These are phyloP conservation scores for Hemiprocne comata DNA, from an alignment of 2,113 vertebrate genomes.

Conservation along the genomic window DNA sequence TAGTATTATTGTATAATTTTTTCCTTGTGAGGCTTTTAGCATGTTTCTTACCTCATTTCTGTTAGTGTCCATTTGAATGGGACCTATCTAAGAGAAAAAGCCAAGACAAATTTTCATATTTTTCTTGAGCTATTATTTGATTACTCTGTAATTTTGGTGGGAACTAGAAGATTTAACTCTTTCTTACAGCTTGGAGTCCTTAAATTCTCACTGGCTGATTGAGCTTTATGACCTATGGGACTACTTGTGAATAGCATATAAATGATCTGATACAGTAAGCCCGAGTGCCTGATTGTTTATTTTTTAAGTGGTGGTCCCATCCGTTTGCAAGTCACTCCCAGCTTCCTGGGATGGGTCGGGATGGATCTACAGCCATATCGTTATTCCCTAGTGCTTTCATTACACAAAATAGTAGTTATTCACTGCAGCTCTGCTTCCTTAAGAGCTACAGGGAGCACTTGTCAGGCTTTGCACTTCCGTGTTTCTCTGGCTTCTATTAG, in stretches of 20 bases:
- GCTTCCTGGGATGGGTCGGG: not conserved
- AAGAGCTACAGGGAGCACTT: not conserved
- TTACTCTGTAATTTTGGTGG: not conserved
- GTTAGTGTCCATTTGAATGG: not conserved
- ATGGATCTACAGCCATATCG: not conserved
- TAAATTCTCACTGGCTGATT: not conserved
- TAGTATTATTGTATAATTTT: not conserved
- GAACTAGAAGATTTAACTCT: not conserved
- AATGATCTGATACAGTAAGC: not conserved
- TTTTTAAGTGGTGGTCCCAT: not conserved
- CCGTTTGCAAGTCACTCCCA: not conserved
- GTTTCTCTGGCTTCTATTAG: not conserved
- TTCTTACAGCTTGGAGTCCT: not conserved
- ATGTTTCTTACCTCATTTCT: not conserved
- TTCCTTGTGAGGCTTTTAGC: not conserved
- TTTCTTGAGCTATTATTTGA: not conserved
- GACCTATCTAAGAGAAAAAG: not conserved
- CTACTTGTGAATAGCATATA: not conserved
- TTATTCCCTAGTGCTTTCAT: not conserved
- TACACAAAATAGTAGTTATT: not conserved
- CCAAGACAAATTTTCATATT: not conserved
- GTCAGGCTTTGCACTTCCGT: fast-evolving
- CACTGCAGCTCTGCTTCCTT: not conserved
- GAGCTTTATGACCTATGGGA: not conserved
- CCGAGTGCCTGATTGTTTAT: not conserved